A percentile compares a stretch with the other conserved stretches of the same genome.
These are phyloP conservation scores for Eutrigla gurnardus DNA, from an alignment of 2,797 vertebrate species.

Conservation along the genomic window DNA sequence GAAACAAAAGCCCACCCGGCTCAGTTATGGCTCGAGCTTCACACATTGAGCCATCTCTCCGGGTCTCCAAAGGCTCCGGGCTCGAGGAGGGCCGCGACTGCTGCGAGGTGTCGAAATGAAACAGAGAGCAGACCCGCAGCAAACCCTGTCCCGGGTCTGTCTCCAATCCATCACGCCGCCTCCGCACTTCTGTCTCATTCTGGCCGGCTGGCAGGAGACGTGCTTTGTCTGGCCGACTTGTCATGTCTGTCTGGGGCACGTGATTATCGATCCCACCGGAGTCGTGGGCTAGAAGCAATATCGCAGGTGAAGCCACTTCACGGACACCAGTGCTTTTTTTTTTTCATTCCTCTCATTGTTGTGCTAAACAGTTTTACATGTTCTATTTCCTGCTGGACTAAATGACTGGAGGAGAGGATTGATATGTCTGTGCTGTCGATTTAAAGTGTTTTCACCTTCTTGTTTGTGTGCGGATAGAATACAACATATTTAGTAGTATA, in stretches of 20 bases:
- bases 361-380: not conserved
- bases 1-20: conserved; percentile 82
- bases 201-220: conserved; percentile 48
- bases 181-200: conserved; percentile 47
- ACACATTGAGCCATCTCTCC: conserved; percentile 63
- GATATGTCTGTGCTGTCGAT: no score
- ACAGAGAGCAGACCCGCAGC: conserved; percentile 43
- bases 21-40: conserved; percentile 74
- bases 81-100: conserved; percentile 45
- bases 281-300: conserved; percentile 3
- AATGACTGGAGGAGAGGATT: no score
- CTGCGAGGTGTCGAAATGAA: conserved; percentile 59
- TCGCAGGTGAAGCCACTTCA: conserved; percentile 16
- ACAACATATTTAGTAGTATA: no score
- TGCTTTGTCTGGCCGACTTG: conserved; percentile 63
- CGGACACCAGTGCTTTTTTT: not conserved
- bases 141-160: conserved; percentile 32
- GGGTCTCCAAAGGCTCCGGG: conserved; percentile 38
- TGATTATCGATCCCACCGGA: conserved; percentile 38
- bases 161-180: conserved; percentile 67
- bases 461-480: no score
- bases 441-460: no score
- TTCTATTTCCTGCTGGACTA: no score
- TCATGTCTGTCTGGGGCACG: conserved; percentile 56
- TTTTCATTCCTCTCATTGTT: not conserved